Conservation (phyloP, 2,888 invertebrate species). For the Eudemis profundana region DNA sequence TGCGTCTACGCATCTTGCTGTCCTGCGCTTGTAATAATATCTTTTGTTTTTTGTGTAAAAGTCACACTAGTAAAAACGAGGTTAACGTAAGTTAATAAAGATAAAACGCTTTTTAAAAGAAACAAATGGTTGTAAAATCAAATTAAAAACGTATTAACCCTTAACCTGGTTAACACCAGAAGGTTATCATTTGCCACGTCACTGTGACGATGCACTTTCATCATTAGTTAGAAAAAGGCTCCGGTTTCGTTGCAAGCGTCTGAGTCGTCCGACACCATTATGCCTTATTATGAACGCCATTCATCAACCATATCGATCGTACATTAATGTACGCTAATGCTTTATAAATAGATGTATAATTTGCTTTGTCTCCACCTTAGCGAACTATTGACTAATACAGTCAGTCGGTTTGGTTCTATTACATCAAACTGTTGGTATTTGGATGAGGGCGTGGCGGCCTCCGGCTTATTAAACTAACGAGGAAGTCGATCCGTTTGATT, state of each 20-base stretch:
- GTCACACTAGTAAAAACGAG: slow-evolving; percentile 10
- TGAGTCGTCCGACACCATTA: slow-evolving; percentile 85
- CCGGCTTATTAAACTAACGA: slow-evolving; percentile 65
- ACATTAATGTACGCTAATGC: slow-evolving; percentile 84
- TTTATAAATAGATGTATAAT: slow-evolving; percentile 85
- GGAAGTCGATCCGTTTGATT: slow-evolving; percentile 75
- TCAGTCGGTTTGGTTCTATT: slow-evolving; percentile 75
- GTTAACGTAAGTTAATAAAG: slow-evolving; percentile 30
- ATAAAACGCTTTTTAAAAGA: slow-evolving; percentile 43
- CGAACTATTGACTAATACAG: slow-evolving; percentile 78
- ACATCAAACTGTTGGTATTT: slow-evolving; percentile 73
- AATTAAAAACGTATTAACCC: slow-evolving; percentile 76
- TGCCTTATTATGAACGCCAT: slow-evolving; percentile 82
- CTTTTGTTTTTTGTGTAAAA: slow-evolving; percentile 30
- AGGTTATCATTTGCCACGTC: slow-evolving; percentile 74
- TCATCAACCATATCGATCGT: slow-evolving; percentile 84
- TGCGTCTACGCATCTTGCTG: slow-evolving; percentile 53
- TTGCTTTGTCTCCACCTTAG: slow-evolving; percentile 83
- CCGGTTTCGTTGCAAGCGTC: slow-evolving; percentile 75
- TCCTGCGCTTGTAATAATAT: slow-evolving; percentile 48
- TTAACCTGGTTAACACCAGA: slow-evolving; percentile 73
- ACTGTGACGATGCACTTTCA: slow-evolving; percentile 76
- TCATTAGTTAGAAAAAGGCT: slow-evolving; percentile 81
- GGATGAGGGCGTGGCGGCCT: slow-evolving; percentile 73
- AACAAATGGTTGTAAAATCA: slow-evolving; percentile 56